Conservation (phyloP, 2,113 vertebrate species). For the Melospiza melodia region DNA sequence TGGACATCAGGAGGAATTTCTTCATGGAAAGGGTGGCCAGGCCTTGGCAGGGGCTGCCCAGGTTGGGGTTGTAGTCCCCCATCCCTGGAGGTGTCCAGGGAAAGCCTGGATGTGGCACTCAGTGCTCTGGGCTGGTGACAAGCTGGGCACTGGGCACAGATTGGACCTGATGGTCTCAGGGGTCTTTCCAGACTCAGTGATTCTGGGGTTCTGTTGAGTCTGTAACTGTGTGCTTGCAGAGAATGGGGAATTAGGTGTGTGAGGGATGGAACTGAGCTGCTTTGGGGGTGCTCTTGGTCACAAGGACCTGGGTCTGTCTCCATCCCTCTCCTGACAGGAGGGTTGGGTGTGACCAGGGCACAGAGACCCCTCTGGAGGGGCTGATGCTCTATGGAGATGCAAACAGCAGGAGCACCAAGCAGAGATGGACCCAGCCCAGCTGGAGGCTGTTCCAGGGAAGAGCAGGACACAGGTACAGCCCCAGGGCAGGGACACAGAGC, state of each 20-base stretch:
- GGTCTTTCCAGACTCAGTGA: background rate
- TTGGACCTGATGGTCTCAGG: background rate
- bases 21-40: no score
- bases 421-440: background rate
- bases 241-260: background rate
- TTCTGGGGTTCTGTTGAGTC: background rate
- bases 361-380: background rate
- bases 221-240: accelerated
- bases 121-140: background rate
- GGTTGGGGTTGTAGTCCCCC: background rate
- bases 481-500: accelerated
- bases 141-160: accelerated
- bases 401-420: background rate
- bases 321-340: background rate
- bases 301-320: background rate
- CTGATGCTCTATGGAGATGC: background rate
- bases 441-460: background rate
- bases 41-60: background rate
- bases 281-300: background rate
- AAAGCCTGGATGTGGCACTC: background rate
- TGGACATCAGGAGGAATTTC: background rate
- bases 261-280: background rate
- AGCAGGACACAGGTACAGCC: background rate
- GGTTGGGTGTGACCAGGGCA: background rate
- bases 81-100: background rate